These are phyloP conservation scores for Pteronotus mesoamericanus DNA, from an alignment of 2,797 vertebrate species.

Conservation along the genomic window DNA sequence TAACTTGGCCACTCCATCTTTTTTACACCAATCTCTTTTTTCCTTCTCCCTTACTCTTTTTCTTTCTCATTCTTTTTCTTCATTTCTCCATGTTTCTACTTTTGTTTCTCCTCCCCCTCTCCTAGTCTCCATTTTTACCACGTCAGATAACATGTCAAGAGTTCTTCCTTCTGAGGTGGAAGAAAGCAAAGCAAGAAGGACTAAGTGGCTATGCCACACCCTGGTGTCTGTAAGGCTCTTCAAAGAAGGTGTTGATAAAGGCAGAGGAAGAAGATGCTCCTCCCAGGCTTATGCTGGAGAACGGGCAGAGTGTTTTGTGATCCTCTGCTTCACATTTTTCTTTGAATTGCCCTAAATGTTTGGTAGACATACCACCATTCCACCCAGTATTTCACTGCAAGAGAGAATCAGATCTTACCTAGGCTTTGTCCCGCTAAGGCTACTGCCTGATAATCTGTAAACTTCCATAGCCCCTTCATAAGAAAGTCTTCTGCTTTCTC, in stretches of 20 bases:
- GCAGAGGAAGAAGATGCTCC: neutral
- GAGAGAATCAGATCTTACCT: neutral
- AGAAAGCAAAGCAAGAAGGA: neutral
- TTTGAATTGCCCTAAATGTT: neutral
- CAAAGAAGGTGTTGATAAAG: neutral
- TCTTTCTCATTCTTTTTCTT: neutral
- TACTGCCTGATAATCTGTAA: neutral
- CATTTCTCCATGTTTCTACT: neutral
- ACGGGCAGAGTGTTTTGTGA: neutral
- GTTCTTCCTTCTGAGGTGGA: neutral
- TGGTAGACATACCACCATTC: no score
- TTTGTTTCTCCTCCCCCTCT: neutral
- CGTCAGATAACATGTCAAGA: neutral
- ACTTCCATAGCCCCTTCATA: neutral
- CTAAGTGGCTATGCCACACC: neutral
- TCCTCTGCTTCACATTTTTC: neutral
- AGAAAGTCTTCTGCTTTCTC: neutral
- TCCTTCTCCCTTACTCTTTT: neutral
- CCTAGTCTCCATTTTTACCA: neutral
- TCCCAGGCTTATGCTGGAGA: neutral
- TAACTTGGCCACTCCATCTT: neutral
- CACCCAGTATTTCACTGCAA: neutral
- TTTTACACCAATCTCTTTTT: neutral
- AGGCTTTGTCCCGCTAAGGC: neutral
- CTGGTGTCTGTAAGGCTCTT: neutral